Conservation (phyloP, 2,113 vertebrate species). For the Nothocercus julius region DNA sequence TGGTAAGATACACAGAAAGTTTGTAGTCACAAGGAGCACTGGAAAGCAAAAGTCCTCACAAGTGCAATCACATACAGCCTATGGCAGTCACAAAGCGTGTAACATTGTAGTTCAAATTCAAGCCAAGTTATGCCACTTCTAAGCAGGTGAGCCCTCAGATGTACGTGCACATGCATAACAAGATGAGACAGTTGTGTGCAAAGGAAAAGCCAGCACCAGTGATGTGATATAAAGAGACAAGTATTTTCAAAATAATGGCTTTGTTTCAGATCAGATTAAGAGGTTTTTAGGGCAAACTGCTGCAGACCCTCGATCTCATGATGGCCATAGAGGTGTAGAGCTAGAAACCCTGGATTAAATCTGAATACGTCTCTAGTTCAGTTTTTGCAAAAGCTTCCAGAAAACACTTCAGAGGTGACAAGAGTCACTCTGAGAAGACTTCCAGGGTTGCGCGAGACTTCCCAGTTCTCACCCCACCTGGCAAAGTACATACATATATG, state of each 20-base stretch:
- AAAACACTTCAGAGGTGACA: not conserved
- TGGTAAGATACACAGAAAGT: not conserved
- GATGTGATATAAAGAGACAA: slow-evolving; percentile 36
- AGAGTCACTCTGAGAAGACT: not conserved
- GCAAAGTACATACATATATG: not conserved
- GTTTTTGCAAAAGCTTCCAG: not conserved
- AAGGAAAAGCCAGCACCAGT: slow-evolving; percentile 15
- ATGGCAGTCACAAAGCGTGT: not conserved
- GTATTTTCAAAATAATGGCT: not conserved
- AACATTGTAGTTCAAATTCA: not conserved
- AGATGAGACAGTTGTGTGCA: slow-evolving; percentile 43
- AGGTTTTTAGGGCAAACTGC: not conserved
- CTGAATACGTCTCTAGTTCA: not conserved
- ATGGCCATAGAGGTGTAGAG: not conserved
- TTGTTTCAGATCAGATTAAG: slow-evolving; percentile 26
- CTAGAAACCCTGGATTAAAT: not conserved
- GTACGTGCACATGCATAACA: not conserved
- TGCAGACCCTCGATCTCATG: not conserved
- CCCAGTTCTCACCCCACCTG: not conserved
- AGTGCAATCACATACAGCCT: not conserved
- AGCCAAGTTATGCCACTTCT: not conserved
- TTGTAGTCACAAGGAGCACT: not conserved
- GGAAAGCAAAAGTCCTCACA: not conserved
- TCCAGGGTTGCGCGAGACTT: not conserved
- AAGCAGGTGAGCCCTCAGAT: slow-evolving; percentile 9